phyloP scores from a whole-genome alignment of 2,888 invertebrate genomes.

The Microdon myrmicae region DNA sequence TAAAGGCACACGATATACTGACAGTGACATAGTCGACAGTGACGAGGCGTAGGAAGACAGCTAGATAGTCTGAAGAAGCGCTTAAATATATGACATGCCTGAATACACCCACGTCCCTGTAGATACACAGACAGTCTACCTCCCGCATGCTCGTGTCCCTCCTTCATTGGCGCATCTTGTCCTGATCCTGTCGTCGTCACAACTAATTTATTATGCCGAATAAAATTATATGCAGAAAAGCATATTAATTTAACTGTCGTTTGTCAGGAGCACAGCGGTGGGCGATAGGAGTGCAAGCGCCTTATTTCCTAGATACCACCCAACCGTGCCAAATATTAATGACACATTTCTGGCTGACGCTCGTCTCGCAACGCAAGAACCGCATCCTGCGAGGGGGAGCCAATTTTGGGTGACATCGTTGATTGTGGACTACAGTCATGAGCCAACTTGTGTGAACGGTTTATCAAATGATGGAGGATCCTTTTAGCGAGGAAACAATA shows the following conservation, averaged over 20 bases:
- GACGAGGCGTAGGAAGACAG: conserved; percentile 12
- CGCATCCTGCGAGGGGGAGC: conserved; percentile 28
- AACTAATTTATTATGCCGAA: conserved; percentile 51
- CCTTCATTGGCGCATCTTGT: conserved; percentile 17
- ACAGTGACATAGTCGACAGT: background rate
- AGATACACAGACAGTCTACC: too few relatives aligned
- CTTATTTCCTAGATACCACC: background rate
- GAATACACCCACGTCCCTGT: background rate
- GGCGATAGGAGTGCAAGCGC: conserved; percentile 4
- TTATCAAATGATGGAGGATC: conserved; percentile 15
- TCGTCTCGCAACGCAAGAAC: conserved; percentile 1
- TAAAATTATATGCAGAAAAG: conserved; percentile 50
- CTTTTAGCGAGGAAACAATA: conserved; percentile 34
- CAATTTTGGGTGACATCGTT: too few relatives aligned
- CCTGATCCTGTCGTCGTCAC: conserved; percentile 34
- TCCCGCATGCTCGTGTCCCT: too few relatives aligned
- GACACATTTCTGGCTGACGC: too few relatives aligned
- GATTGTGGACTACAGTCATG: too few relatives aligned
- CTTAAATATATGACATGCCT: conserved; percentile 42
- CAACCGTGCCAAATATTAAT: conserved; percentile 38
- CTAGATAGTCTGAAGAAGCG: conserved; percentile 30
- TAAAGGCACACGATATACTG: conserved; percentile 12
- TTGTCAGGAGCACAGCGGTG: conserved; percentile 38
- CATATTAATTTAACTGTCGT: conserved; percentile 52
- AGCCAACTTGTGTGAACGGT: conserved; percentile 44